A percentile compares a stretch with the other conserved stretches of the same genome.
These are phyloP conservation scores for Pseudopipra pipra DNA, from an alignment of 2,113 vertebrate species.

Conservation along the genomic window DNA sequence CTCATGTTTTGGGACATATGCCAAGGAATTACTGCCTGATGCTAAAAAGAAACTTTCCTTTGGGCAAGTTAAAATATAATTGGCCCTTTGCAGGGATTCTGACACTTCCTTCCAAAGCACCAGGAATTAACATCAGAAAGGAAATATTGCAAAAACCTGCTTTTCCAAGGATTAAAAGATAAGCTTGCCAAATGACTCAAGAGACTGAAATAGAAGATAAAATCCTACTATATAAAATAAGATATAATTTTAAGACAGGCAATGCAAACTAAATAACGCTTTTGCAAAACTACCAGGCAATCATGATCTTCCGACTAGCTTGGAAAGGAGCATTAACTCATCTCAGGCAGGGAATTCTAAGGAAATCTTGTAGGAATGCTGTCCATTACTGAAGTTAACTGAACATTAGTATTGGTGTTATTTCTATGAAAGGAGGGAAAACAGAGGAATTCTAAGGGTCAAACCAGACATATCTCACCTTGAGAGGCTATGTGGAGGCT, in stretches of 20 bases:
- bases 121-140: constrained; percentile 2
- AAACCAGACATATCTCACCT: neutral
- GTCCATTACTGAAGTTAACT: neutral
- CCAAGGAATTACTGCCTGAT: neutral
- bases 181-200: constrained; percentile 1
- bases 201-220: neutral
- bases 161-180: constrained; percentile 9
- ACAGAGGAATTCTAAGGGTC: neutral
- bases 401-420: neutral
- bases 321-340: neutral
- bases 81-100: neutral
- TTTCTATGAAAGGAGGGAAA: neutral
- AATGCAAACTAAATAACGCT: neutral
- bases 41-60: neutral
- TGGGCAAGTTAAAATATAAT: neutral
- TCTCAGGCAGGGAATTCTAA: neutral
- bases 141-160: neutral
- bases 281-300: neutral
- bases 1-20: neutral
- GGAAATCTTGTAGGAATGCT: neutral
- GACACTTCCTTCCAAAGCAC: neutral
- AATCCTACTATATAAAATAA: neutral
- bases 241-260: neutral
- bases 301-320: neutral
- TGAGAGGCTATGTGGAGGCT: neutral